Percentiles rank a stretch among this genome's conserved stretches.
Conservation (phyloP, 2,888 invertebrate species). For the Galeopsomyia nigrocyanea region DNA sequence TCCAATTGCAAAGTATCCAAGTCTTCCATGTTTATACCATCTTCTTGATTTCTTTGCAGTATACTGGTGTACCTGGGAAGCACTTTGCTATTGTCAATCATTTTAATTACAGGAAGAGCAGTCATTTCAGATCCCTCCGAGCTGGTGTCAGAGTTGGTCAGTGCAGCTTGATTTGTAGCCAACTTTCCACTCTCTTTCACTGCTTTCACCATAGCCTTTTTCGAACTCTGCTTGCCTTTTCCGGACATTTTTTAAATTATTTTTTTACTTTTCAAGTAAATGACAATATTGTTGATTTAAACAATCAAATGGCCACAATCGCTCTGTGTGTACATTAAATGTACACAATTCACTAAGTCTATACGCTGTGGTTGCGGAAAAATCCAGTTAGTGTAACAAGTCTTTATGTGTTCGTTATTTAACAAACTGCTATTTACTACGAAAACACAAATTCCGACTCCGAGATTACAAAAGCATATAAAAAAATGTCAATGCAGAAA, state of each 20-base stretch:
- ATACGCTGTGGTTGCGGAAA: not conserved
- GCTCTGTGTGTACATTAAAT: slow-evolving; percentile 6
- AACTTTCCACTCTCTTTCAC: slow-evolving; percentile 58
- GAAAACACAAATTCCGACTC: not conserved
- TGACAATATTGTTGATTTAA: slow-evolving; percentile 19
- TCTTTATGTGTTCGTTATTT: not conserved
- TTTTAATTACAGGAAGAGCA: slow-evolving; percentile 76
- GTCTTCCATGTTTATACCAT: slow-evolving; percentile 89
- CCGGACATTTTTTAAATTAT: slow-evolving; percentile 59
- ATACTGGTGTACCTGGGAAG: slow-evolving; percentile 75
- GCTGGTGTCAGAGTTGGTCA: slow-evolving; percentile 57
- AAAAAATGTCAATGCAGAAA: slow-evolving; percentile 4
- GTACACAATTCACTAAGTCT: not conserved
- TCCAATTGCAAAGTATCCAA: slow-evolving; percentile 89
- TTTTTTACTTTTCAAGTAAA: slow-evolving; percentile 4
- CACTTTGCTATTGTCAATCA: slow-evolving; percentile 77
- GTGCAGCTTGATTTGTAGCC: slow-evolving; percentile 48
- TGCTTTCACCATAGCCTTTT: slow-evolving; percentile 61
- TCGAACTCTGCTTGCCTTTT: slow-evolving; percentile 65
- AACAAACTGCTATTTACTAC: not conserved
- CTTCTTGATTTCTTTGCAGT: slow-evolving; percentile 78
- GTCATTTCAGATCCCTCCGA: slow-evolving; percentile 60
- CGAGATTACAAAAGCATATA: not conserved
- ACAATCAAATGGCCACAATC: slow-evolving; percentile 20
- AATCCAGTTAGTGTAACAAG: too few species aligned